Conservation (phyloP, 2,888 invertebrate species). For the Thelaira solivaga region DNA sequence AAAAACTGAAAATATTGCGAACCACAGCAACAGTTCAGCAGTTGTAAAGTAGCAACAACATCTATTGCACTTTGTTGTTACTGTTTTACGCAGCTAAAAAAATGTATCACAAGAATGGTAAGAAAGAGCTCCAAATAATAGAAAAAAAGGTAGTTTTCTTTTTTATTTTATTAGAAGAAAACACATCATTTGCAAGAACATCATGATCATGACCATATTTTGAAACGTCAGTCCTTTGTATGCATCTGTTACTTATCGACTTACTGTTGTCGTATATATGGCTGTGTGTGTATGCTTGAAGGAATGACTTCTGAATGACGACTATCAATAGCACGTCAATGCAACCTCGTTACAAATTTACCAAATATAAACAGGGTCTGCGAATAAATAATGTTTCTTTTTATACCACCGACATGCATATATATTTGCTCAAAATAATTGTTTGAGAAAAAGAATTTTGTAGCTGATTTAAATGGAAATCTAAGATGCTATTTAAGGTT, state of each 20-base stretch:
- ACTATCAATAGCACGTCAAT: conserved; percentile 48
- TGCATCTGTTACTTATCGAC: conserved; percentile 6
- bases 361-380: neutral
- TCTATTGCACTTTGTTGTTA: conserved; percentile 11
- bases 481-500: no score
- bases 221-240: conserved; percentile 33
- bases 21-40: conserved; percentile 25
- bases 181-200: conserved; percentile 51
- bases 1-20: neutral
- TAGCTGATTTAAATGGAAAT: no score
- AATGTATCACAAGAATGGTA: neutral
- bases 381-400: neutral
- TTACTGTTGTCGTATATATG: conserved; percentile 15
- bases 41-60: conserved; percentile 21
- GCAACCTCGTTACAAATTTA: conserved; percentile 3
- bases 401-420: no score
- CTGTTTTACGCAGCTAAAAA: conserved; percentile 9
- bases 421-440: no score
- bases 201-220: conserved; percentile 54
- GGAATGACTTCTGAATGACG: conserved; percentile 54
- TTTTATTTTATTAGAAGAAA: no score
- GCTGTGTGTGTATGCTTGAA: no score
- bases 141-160: neutral
- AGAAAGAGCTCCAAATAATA: no score
- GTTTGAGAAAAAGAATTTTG: no score